Evolutionary conservation across 2,888 invertebrate genomes (phyloP), one percentile per base, ranked within the genome.

Genomic region (Synergus umbraculus): DNA sequence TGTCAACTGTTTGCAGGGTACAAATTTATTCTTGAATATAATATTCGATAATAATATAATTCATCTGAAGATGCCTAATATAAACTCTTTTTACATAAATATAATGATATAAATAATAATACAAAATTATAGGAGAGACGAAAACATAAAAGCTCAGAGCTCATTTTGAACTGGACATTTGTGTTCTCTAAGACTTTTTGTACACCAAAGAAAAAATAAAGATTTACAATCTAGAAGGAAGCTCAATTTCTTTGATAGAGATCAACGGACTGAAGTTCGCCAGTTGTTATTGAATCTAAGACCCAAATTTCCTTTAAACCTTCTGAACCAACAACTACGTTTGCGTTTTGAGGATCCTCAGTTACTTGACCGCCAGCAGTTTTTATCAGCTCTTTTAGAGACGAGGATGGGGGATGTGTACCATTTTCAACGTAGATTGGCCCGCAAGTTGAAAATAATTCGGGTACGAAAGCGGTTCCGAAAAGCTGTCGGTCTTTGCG

Each of bases 401-500:
- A 93, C 29, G 92, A 91, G 46, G 91, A 89, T 3, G 94, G 93
- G 0, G 95, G 94, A 37, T 87, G 91, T 9, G 93, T 93, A 0
- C 91, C 90, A 78, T 86, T 88, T 13, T 94, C 93, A 0, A 96
- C 92, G 85, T 94, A 94, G 80, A 96, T 94, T 10, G 91, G 84
- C 9, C 95, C 95, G 86, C 94, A 93, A 67, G 93, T 92, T 15
- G 92, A 88, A 85, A 96, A 95, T 7, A 95, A 90, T 85, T 95
- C 94, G 85, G 95, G 93, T 15, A 93, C 92, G 86, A 93, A 95
- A 2, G 92, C 89, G 22, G 89, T 87, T 12, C 95, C 95, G 87
- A 95, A 95, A 8, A 95, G 93, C 89, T 95, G 94, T 12, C 94
- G 93, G 88, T 95, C 94, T 7, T 93, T 90, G 0, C 95, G 94